These are phyloP conservation scores for Zaprionus taronus DNA, from an alignment of 1,140 invertebrate species.

Conservation along the genomic window DNA sequence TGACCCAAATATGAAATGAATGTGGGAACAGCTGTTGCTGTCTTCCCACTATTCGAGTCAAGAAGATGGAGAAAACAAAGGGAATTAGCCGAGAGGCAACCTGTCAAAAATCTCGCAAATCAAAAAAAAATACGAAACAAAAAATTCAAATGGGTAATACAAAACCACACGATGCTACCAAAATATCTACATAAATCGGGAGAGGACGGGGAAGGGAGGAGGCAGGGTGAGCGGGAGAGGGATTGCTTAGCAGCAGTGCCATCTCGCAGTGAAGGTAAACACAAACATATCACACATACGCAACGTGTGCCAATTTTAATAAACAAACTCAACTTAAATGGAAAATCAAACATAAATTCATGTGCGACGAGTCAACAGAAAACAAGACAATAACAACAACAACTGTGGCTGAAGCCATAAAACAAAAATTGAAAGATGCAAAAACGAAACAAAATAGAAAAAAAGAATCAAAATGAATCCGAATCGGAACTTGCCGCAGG, in stretches of 20 bases:
- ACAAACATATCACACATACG: constrained; percentile 72
- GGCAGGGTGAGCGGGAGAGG: constrained; percentile 1
- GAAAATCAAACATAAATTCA: constrained; percentile 77
- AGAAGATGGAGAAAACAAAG: constrained; percentile 31
- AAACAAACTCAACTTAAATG: constrained; percentile 79
- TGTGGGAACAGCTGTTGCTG: constrained; percentile 29
- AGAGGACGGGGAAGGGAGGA: constrained; percentile 1
- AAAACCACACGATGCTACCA: constrained; percentile 59
- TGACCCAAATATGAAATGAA: constrained; percentile 29
- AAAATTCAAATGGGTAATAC: constrained; percentile 60
- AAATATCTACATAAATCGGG: constrained; percentile 35
- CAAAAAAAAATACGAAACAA: constrained; percentile 37
- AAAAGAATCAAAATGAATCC: constrained; percentile 61
- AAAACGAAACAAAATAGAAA: constrained; percentile 19
- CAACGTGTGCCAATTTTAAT: constrained; percentile 78
- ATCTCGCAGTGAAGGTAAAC: constrained; percentile 49
- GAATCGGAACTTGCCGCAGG: constrained; percentile 63
- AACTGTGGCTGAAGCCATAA: constrained; percentile 9
- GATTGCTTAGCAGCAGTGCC: constrained; percentile 15
- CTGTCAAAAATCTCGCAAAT: constrained; percentile 70
- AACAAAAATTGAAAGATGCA: constrained; percentile 63
- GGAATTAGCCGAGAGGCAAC: constrained; percentile 55
- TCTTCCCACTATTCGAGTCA: background rate
- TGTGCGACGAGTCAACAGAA: constrained; percentile 55
- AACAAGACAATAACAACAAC: constrained; percentile 4